These are phyloP conservation scores for Tenthredo amoena DNA, from an alignment of 2,888 invertebrate species.

Conservation along the genomic window DNA sequence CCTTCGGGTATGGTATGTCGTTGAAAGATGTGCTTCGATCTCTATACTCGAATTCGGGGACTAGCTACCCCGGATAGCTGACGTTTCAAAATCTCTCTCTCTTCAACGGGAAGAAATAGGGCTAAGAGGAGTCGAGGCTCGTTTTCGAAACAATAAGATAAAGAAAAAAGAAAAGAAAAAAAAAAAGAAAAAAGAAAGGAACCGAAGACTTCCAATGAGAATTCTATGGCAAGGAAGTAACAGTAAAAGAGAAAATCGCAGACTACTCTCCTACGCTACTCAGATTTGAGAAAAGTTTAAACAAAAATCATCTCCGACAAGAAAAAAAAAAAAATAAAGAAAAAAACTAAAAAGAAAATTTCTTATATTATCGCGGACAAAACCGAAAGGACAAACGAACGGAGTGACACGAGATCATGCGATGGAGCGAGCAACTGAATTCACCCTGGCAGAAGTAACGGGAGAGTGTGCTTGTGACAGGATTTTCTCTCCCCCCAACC, in stretches of 20 bases:
- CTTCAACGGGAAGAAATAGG: neutral
- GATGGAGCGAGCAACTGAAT: conserved; percentile 61
- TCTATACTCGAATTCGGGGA: neutral
- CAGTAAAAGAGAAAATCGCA: neutral
- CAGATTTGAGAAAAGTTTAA: no score
- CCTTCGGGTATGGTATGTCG: conserved; percentile 57
- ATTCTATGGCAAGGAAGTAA: neutral
- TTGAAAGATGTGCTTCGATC: conserved; percentile 35
- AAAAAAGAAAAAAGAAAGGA: conserved; percentile 20
- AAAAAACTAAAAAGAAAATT: no score
- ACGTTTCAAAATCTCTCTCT: conserved; percentile 31
- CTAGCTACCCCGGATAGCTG: neutral
- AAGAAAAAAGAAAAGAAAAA: conserved; percentile 14
- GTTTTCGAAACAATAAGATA: conserved; percentile 32
- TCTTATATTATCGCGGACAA: neutral
- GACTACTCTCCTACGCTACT: no score
- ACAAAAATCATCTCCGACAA: neutral
- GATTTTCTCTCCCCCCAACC: conserved; percentile 62
- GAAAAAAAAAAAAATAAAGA: neutral
- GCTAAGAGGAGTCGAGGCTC: neutral
- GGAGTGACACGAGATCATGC: conserved; percentile 61
- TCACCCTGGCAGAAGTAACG: conserved; percentile 71
- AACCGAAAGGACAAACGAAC: neutral
- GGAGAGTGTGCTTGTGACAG: conserved; percentile 67
- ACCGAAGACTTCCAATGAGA: neutral